Conservation (phyloP, 2,797 vertebrate species). For the Babyrousa celebensis region DNA sequence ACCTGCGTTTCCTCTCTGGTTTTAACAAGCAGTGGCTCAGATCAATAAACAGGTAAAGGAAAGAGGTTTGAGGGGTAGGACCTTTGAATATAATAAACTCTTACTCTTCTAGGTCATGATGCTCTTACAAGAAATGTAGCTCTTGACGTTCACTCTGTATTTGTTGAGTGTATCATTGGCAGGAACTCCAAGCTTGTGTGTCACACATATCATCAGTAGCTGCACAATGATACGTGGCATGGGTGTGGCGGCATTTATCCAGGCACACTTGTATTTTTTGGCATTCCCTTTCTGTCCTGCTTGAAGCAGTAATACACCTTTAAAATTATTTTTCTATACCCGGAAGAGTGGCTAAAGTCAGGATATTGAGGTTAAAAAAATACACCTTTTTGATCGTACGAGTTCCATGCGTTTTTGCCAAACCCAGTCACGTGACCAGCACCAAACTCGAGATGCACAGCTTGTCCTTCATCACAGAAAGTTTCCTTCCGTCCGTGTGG, state of each 20-base stretch:
- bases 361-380: neutral
- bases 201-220: neutral
- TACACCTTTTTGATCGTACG: neutral
- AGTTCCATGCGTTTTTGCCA: neutral
- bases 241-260: neutral
- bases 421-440: neutral
- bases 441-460: neutral
- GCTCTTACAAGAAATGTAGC: neutral
- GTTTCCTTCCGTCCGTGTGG: too few relatives aligned
- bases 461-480: too few relatives aligned
- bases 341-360: neutral
- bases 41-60: neutral
- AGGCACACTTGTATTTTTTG: neutral
- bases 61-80: neutral
- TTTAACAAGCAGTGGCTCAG: slow-evolving; percentile 37
- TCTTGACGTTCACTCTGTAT: neutral
- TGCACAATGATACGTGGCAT: neutral
- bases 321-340: neutral
- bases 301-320: neutral
- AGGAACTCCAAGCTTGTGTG: neutral
- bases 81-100: too few relatives aligned
- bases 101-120: neutral
- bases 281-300: neutral
- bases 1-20: slow-evolving; percentile 42
- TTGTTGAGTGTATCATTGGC: neutral